Evolutionary conservation across 2,113 vertebrate genomes (phyloP).

Genomic region (Gasterosteus aculeatus): DNA sequence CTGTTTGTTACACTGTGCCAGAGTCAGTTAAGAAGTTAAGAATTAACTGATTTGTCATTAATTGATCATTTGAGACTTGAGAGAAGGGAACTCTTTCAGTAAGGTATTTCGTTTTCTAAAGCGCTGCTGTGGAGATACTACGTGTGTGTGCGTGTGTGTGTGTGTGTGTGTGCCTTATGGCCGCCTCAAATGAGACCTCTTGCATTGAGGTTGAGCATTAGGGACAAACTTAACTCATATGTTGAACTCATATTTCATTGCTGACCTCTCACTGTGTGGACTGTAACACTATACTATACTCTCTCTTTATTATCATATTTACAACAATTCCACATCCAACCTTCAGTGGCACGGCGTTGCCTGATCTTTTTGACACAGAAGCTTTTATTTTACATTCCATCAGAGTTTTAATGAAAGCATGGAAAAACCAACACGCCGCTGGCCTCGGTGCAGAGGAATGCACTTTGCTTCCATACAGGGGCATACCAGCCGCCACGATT

Average conservation of each 20-base stretch:
- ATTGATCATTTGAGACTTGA: background rate
- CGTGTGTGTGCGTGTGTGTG: background rate
- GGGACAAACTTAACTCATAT: background rate
- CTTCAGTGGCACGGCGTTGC: background rate
- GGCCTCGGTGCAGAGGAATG: slow-evolving; percentile 36
- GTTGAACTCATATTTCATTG: background rate
- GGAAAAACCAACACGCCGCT: slow-evolving; percentile 38
- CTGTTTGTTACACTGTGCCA: background rate
- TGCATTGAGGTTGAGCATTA: background rate
- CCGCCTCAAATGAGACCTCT: background rate
- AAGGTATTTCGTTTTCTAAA: background rate
- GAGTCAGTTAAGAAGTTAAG: background rate
- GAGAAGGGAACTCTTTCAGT: slow-evolving; percentile 16
- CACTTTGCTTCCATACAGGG: slow-evolving; percentile 45
- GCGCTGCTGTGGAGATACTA: background rate
- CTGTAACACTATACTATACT: background rate
- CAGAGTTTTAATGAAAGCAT: slow-evolving; percentile 36
- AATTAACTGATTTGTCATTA: background rate
- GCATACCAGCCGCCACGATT: slow-evolving; percentile 35
- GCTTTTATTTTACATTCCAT: slow-evolving; percentile 24
- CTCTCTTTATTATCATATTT: background rate
- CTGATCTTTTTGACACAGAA: background rate
- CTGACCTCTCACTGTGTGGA: background rate
- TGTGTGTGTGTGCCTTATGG: background rate
- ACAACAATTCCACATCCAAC: background rate